Evolutionary conservation across 2,888 invertebrate species (phyloP), one percentile per base, ranked within the genome.

Genomic region (Drosophila tanythrix): DNA sequence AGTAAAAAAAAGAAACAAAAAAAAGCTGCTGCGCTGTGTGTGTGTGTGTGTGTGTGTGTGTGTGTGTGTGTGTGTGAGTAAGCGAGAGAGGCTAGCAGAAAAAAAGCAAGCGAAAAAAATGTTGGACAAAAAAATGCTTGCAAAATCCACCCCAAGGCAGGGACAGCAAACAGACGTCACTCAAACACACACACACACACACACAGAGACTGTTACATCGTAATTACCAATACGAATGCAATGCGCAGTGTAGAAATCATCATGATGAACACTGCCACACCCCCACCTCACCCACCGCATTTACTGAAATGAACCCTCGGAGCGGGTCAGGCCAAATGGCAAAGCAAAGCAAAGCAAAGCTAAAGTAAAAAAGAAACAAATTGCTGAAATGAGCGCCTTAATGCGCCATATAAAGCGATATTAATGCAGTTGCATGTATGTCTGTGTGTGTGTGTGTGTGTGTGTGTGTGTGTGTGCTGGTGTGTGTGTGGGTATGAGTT

Each of bases 191-290:
- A 64, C 64, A 72, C 60, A 70, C 48, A 59, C 59, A 69, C 36
- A 64, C 38, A 64, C 18, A 43, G 33, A 50, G 33, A 69, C 36
- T 40, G 52, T 59, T 46, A 67, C 75, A 64, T 33, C 58, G 82
- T 81, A 90, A 88, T 88, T 89, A 88, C 88, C 89, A 87, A 88
- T 81, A 88, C 88, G 78, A 76, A 64, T 78, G 87, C 79, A 89
- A 61, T 56, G 38, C 64, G 77, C 70, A 58, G 72, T 71, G 69
- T 76, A 72, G 88, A 72, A 89, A 79, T 80, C 85, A 70, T 76
- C 82, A 70, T 73, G 74, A 76, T 60, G 53, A 61, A 59, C 61
- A 61, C 36, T 53, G 61, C 38, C 52, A 52, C 66, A 53, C 65
- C 43, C 35, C 29, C 60, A 38, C 43, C 46, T 46, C 71, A 10